These are phyloP conservation scores for Chionis minor DNA, from an alignment of 2,113 vertebrate genomes.

Conservation along the genomic window DNA sequence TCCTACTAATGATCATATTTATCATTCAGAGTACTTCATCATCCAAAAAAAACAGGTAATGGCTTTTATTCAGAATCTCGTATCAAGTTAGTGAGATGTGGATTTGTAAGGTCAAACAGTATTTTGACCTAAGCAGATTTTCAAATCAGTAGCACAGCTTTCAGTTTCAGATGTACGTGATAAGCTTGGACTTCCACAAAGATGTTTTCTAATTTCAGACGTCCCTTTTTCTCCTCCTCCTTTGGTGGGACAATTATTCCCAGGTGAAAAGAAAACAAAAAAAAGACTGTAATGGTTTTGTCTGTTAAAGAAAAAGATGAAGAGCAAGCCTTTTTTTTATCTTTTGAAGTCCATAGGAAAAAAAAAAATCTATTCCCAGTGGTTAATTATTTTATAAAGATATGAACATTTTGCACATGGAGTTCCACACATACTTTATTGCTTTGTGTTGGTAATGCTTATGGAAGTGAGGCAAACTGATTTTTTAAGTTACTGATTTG, in stretches of 20 bases:
- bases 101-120: background rate
- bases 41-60: constrained; percentile 96
- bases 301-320: background rate
- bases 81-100: background rate
- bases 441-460: background rate
- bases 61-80: background rate
- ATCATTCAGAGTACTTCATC: constrained; percentile 97
- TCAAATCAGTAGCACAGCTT: background rate
- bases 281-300: background rate
- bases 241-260: background rate
- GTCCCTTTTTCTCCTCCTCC: background rate
- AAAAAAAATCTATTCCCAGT: background rate
- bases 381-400: background rate
- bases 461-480: background rate
- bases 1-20: constrained; percentile 96
- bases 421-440: background rate
- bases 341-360: background rate
- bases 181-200: background rate
- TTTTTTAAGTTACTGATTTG: background rate
- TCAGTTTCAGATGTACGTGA: background rate
- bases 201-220: background rate
- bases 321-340: background rate
- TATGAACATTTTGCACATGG: background rate
- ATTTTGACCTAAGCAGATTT: background rate
- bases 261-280: background rate